Evolutionary conservation across 2,888 invertebrate species (phyloP), one percentile per base, ranked within the genome.

Genomic region (Cremastinae sp.): DNA sequence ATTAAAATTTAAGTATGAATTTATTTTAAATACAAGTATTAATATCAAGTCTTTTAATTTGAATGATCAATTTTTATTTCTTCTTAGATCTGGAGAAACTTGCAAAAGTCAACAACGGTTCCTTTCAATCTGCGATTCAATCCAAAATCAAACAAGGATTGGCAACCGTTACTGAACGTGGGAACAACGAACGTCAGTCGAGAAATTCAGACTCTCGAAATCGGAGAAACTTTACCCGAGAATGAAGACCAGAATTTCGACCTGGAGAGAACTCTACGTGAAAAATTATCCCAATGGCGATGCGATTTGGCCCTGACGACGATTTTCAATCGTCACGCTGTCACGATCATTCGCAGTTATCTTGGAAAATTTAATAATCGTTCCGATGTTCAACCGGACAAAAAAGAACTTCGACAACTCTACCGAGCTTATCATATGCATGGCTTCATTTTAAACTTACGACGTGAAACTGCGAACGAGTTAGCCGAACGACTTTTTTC

Each of bases 1-100:
- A 14, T 12, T 16, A 12, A n/a, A 4, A 45, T 1, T 7, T 8
- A 28, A 1, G 18, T 18, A 49, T 16, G 49, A 49, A n/a, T n/a
- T 2, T n/a, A 2, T 1, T n/a, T 51, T 20, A 4, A 20, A 18
- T 8, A 14, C 2, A 12, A 3, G 18, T 18, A n/a, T 22, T 2
- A 0, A 20, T n/a, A 10, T 53, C 3, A n/a, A 12, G 35, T n/a
- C 7, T 10, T 20, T n/a, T 0, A 37, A 16, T 18, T n/a, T 7
- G 0, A 56, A 16, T 39, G 3, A 41, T 5, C 5, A 39, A 35
- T 35, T 35, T 0, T 12, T 41, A 12, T 16, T 56, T 53, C 8
- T 10, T n/a, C 55, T 22, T 80, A 90, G 89, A 85, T 89, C 28
- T 90, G 89, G 89, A 88, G 86, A 59, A 90, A 89, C 64, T 80